Percentiles rank a stretch among this genome's conserved stretches.
phyloP scores from a whole-genome alignment of 1,140 invertebrate genomes.

The Heliconius melpomene region DNA sequence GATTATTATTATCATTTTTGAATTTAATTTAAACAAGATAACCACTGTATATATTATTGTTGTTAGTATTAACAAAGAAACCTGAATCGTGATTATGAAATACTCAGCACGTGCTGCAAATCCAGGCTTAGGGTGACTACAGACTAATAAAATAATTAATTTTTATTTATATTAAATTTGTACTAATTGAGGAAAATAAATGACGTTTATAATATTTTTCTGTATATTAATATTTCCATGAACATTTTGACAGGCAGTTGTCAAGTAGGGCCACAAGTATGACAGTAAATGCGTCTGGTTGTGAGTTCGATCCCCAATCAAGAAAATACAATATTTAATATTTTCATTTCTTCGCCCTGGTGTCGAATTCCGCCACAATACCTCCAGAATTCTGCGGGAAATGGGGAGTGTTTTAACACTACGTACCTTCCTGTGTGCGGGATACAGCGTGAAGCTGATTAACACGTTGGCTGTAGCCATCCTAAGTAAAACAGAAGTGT shows the following conservation, averaged over 20 bases:
- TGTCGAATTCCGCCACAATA: too few relatives aligned
- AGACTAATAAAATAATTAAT: constrained; percentile 7
- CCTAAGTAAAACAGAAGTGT: constrained; percentile 70
- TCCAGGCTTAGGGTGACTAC: constrained; percentile 31
- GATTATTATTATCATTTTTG: too few relatives aligned
- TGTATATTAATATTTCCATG: background rate
- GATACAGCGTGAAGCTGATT: too few relatives aligned
- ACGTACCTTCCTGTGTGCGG: too few relatives aligned
- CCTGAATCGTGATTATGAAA: constrained; percentile 54
- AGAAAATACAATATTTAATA: too few relatives aligned
- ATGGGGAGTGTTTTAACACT: too few relatives aligned
- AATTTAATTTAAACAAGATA: background rate
- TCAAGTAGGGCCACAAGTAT: too few relatives aligned
- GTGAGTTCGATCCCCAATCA: too few relatives aligned
- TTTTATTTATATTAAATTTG: background rate
- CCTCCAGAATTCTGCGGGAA: too few relatives aligned
- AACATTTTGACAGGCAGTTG: background rate
- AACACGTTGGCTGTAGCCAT: background rate
- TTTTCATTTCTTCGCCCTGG: too few relatives aligned
- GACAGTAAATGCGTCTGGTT: too few relatives aligned
- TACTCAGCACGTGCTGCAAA: constrained; percentile 57
- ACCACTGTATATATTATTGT: background rate
- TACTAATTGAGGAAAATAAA: background rate
- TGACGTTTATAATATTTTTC: background rate
- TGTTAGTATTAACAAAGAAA: constrained; percentile 39